Conservation (phyloP, 1,140 invertebrate genomes). For the Ooceraea biroi region DNA sequence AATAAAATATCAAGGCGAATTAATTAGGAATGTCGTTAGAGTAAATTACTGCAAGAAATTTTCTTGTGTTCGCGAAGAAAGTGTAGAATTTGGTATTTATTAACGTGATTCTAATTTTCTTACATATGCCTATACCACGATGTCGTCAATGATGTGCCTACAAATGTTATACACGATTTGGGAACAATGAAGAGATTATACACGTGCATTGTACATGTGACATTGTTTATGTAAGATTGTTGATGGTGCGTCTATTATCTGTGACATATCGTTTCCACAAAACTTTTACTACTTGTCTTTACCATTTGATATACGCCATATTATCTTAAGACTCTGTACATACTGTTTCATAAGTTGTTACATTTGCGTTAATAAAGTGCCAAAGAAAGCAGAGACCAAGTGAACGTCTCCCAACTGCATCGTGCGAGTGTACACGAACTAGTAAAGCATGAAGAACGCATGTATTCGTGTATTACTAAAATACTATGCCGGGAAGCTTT, state of each 20-base stretch:
- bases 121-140: background rate
- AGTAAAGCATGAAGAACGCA: background rate
- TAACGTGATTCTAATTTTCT: background rate
- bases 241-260: background rate
- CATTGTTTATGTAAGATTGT: too few species aligned
- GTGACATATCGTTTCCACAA: background rate
- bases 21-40: background rate
- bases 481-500: background rate
- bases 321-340: conserved; percentile 82
- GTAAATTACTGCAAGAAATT: background rate
- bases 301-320: conserved; percentile 79
- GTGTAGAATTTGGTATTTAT: background rate
- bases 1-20: background rate
- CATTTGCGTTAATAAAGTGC: conserved; percentile 82
- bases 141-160: background rate
- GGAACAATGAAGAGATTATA: background rate
- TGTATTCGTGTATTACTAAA: background rate
- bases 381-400: conserved; percentile 81
- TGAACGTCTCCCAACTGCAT: background rate
- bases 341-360: conserved; percentile 78
- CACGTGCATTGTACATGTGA: too few species aligned
- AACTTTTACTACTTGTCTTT: conserved; percentile 58
- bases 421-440: too few species aligned
- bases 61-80: background rate
- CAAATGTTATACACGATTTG: background rate